phyloP scores from a whole-genome alignment of 37 sponge, comb jelly and placozoan species.

The Tethya wilhelma region DNA sequence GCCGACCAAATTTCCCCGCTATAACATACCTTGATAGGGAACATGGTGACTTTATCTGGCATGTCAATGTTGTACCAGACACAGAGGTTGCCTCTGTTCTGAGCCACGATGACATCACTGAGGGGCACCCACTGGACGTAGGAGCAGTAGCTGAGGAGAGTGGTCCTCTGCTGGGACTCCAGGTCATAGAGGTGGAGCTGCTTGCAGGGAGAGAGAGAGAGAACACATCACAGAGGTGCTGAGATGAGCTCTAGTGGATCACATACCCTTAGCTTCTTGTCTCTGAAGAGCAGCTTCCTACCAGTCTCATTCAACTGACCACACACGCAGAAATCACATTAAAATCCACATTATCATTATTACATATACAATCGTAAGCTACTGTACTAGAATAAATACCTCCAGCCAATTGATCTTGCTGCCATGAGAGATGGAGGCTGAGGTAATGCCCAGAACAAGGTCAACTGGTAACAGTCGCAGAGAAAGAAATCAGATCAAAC shows the following conservation, averaged over 20 bases:
- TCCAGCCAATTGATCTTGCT: constrained; percentile 97
- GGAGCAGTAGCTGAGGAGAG: constrained; percentile 94
- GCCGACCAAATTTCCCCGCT: background rate
- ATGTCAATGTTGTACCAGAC: constrained; percentile 99
- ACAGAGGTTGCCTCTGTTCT: constrained; percentile 94
- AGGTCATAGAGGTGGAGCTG: constrained; percentile 92
- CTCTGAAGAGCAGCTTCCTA: constrained; percentile 93
- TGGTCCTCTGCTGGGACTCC: constrained; percentile 63
- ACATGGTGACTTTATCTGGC: constrained; percentile 92
- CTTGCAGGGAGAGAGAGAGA: background rate
- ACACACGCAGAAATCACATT: too few species aligned
- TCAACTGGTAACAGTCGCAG: constrained; percentile 69
- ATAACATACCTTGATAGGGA: constrained; percentile 80
- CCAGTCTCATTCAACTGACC: constrained; percentile 98
- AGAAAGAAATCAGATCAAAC: background rate
- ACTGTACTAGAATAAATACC: constrained; percentile 41
- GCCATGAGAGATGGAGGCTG: constrained; percentile 85
- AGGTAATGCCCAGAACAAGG: constrained; percentile 62
- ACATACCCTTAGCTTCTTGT: constrained; percentile 88
- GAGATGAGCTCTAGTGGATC: background rate
- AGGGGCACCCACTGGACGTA: constrained; percentile 99
- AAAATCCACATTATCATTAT: too few species aligned
- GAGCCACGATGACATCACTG: constrained; percentile 99
- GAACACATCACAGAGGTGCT: too few species aligned
- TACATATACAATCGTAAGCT: too few species aligned